Evolutionary conservation across 37 sponge, comb jelly and placozoan genomes (phyloP).

Genomic region (Chondrosia reniformis): DNA sequence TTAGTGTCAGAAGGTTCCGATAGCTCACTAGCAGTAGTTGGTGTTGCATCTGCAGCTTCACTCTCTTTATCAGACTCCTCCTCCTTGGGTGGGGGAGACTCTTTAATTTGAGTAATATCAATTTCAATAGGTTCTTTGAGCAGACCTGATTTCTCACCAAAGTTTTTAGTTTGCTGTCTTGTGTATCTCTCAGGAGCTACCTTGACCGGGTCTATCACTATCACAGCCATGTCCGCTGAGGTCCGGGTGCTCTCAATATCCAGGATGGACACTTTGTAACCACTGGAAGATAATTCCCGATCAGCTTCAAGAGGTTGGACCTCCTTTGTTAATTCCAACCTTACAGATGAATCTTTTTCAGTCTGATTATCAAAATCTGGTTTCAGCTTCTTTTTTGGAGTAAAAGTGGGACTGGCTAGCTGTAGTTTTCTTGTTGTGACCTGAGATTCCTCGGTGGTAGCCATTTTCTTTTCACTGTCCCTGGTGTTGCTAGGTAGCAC

Average conservation of each 20-base stretch:
- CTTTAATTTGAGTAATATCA: not conserved
- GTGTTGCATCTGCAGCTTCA: not conserved
- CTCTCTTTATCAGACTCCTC: not conserved
- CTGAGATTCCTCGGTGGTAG: too few species aligned
- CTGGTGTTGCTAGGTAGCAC: too few species aligned
- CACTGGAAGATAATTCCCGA: too few species aligned
- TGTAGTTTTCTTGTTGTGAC: too few species aligned
- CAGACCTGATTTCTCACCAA: not conserved
- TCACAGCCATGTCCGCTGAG: not conserved
- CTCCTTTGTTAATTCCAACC: too few species aligned
- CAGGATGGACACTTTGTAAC: not conserved
- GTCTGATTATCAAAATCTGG: too few species aligned
- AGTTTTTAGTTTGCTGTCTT: constrained; percentile 5
- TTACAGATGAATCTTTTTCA: too few species aligned
- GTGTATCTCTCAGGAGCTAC: constrained; percentile 7
- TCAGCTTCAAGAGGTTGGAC: too few species aligned
- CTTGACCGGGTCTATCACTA: not conserved
- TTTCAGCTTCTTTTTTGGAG: too few species aligned
- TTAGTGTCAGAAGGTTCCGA: too few species aligned
- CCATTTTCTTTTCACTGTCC: too few species aligned
- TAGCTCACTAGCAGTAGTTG: not conserved
- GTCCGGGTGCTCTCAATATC: not conserved
- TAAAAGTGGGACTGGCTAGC: too few species aligned
- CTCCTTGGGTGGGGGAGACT: not conserved
- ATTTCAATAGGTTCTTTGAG: not conserved